phyloP scores from a whole-genome alignment of 1,140 invertebrate species.

The Euglossa dilemma region DNA sequence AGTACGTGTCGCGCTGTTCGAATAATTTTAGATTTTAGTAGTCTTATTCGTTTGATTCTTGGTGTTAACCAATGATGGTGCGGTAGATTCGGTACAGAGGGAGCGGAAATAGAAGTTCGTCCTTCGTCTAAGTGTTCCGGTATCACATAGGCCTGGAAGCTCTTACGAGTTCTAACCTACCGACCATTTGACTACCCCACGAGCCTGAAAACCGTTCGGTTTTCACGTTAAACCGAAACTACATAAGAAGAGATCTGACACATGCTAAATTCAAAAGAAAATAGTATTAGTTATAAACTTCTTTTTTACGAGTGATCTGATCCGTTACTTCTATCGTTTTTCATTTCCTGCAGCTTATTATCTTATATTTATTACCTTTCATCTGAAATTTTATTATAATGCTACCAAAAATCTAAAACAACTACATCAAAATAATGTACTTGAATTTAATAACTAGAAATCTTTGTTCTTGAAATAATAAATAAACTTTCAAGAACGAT shows the following conservation, averaged over 20 bases:
- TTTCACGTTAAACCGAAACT: background rate
- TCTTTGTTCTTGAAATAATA: too few species aligned
- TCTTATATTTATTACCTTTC: too few species aligned
- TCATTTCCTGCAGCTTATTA: too few species aligned
- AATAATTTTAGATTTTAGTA: too few species aligned
- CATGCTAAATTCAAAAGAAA: background rate
- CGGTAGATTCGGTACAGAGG: background rate
- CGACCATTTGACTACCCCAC: background rate
- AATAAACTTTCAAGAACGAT: too few species aligned
- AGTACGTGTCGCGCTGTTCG: too few species aligned
- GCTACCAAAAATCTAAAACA: too few species aligned
- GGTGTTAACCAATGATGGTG: background rate
- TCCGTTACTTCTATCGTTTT: too few species aligned
- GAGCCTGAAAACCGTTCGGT: background rate
- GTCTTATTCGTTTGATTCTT: background rate
- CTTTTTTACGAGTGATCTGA: too few species aligned
- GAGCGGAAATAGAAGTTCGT: constrained; percentile 24
- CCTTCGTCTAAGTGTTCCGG: constrained; percentile 13
- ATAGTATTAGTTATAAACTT: background rate
- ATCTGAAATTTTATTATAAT: too few species aligned
- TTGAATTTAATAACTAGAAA: too few species aligned
- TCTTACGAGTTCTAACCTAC: constrained; percentile 17
- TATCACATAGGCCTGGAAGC: constrained; percentile 1
- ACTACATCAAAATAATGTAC: too few species aligned
- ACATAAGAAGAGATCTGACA: background rate